Conservation (phyloP, 1,140 invertebrate genomes). For the Cherax quadricarinatus region DNA sequence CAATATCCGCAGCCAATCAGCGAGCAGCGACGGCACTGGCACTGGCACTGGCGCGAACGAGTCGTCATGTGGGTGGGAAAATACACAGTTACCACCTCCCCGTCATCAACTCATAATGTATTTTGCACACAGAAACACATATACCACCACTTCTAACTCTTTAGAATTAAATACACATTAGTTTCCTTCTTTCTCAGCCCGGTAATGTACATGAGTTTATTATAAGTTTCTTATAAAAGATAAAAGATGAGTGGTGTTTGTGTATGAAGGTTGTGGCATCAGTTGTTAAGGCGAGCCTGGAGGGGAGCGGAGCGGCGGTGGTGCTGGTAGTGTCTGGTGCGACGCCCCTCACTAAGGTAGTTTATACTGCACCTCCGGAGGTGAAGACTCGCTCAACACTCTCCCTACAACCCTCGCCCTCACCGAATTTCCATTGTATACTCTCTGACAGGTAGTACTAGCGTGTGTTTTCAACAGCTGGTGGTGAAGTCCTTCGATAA, state of each 20-base stretch:
- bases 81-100: neutral
- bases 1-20: conserved; percentile 6
- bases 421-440: too few relatives aligned
- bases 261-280: neutral
- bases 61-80: neutral
- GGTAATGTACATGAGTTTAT: too few relatives aligned
- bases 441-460: too few relatives aligned
- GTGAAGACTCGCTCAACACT: too few relatives aligned
- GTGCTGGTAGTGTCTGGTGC: neutral
- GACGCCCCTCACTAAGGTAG: neutral
- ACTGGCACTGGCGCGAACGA: neutral
- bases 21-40: neutral
- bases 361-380: neutral
- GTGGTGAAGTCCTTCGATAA: too few relatives aligned
- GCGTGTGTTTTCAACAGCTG: too few relatives aligned
- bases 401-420: too few relatives aligned
- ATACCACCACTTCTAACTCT: neutral
- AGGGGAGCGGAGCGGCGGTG: neutral
- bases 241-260: too few relatives aligned
- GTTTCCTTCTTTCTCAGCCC: too few relatives aligned
- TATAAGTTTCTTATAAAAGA: neutral
- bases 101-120: neutral
- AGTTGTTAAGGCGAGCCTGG: neutral
- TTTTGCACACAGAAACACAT: neutral
- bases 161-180: too few relatives aligned